These are phyloP conservation scores for Gobius niger DNA, from an alignment of 2,113 vertebrate genomes.

Conservation along the genomic window DNA sequence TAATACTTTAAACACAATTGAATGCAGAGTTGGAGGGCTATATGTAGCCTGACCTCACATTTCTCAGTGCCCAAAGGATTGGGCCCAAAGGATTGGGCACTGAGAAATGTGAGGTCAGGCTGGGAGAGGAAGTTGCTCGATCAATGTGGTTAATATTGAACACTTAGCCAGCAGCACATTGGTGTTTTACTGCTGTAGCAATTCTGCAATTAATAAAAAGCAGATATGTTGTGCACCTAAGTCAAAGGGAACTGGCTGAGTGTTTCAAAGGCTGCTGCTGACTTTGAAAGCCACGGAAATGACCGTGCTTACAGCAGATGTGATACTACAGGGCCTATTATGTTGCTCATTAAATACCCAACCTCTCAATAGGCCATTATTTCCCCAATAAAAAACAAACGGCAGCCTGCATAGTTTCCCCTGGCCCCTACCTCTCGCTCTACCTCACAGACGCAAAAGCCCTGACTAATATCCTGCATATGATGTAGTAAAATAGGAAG, in stretches of 20 bases:
- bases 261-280: constrained; percentile 64
- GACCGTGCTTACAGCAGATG: constrained; percentile 76
- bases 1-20: constrained; percentile 76
- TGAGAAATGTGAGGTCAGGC: constrained; percentile 55
- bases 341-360: constrained; percentile 80
- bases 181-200: constrained; percentile 39
- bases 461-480: constrained; percentile 80
- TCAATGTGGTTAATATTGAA: constrained; percentile 51
- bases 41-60: too few relatives aligned
- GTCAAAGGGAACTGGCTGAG: constrained; percentile 60
- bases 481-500: constrained; percentile 79
- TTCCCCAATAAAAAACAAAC: constrained; percentile 81
- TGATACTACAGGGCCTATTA: constrained; percentile 80
- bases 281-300: constrained; percentile 77
- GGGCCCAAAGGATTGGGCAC: constrained; percentile 54
- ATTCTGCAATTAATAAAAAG: constrained; percentile 70
- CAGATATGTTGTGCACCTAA: constrained; percentile 57
- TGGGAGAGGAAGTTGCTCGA: constrained; percentile 38
- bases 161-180: constrained; percentile 28
- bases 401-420: constrained; percentile 71
- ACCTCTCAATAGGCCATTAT: constrained; percentile 82
- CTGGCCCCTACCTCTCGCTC: constrained; percentile 49
- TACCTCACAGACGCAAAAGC: constrained; percentile 75
- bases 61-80: too few relatives aligned
- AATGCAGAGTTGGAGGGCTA: constrained; percentile 57